Conservation (phyloP, 2,113 vertebrate species). For the Phalacrocorax carbo region DNA sequence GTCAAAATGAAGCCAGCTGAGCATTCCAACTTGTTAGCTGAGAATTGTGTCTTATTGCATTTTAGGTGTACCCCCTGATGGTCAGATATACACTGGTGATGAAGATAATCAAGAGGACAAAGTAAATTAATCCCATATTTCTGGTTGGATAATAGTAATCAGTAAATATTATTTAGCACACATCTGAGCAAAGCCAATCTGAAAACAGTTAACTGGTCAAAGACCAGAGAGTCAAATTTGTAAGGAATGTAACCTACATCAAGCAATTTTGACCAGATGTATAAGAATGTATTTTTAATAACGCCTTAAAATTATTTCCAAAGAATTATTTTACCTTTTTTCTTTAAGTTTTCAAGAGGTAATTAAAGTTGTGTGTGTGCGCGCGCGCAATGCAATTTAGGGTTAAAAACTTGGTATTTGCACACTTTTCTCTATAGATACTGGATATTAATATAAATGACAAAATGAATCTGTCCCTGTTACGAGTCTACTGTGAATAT, state of each 20-base stretch:
- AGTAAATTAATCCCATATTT: background rate
- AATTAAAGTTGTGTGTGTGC: background rate
- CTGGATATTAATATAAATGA: background rate
- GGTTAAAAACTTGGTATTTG: background rate
- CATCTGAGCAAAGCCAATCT: background rate
- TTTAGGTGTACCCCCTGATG: background rate
- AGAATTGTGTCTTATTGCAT: background rate
- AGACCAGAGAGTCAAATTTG: background rate
- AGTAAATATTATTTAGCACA: background rate
- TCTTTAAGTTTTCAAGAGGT: background rate
- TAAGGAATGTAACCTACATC: background rate
- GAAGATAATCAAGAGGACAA: background rate
- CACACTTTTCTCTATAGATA: background rate
- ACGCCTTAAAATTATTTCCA: background rate
- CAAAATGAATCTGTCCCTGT: background rate
- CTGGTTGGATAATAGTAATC: background rate
- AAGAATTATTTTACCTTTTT: background rate
- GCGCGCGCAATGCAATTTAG: background rate
- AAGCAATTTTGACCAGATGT: background rate
- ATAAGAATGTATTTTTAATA: background rate
- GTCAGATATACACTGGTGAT: background rate
- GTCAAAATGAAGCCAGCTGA: background rate
- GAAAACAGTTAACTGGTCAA: background rate
- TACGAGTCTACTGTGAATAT: background rate
- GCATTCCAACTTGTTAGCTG: background rate